phyloP scores from a whole-genome alignment of 1,140 invertebrate genomes.

The Pseudachorutes palmiensis region DNA sequence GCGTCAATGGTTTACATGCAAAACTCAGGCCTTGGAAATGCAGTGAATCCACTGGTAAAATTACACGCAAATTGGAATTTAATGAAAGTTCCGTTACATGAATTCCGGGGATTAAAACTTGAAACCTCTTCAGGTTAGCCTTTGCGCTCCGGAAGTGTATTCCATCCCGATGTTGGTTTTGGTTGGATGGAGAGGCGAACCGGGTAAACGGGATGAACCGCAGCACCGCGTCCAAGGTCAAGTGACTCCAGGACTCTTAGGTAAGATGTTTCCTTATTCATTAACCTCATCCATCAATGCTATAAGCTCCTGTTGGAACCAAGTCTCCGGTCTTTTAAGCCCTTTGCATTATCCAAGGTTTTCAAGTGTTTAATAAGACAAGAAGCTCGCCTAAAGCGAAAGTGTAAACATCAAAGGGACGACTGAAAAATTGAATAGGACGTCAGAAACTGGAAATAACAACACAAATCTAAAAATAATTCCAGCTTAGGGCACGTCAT shows the following conservation, averaged over 20 bases:
- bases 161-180: conserved; percentile 47
- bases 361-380: no score
- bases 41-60: conserved; percentile 44
- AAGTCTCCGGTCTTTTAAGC: no score
- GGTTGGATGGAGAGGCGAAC: conserved; percentile 47
- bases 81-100: neutral
- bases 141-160: conserved; percentile 45
- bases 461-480: no score
- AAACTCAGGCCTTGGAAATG: conserved; percentile 48
- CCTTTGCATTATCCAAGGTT: no score
- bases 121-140: conserved; percentile 40
- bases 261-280: no score
- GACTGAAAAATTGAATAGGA: no score
- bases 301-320: no score
- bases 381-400: no score
- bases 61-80: conserved; percentile 34
- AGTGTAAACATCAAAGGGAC: no score
- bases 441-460: no score
- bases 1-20: conserved; percentile 46
- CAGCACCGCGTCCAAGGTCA: conserved; percentile 46
- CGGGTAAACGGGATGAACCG: conserved; percentile 48
- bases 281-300: no score
- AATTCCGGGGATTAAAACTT: neutral
- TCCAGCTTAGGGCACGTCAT: no score
- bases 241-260: conserved; percentile 44